These are phyloP conservation scores for Ciconia maguari DNA, from an alignment of 2,113 vertebrate genomes.

Conservation along the genomic window DNA sequence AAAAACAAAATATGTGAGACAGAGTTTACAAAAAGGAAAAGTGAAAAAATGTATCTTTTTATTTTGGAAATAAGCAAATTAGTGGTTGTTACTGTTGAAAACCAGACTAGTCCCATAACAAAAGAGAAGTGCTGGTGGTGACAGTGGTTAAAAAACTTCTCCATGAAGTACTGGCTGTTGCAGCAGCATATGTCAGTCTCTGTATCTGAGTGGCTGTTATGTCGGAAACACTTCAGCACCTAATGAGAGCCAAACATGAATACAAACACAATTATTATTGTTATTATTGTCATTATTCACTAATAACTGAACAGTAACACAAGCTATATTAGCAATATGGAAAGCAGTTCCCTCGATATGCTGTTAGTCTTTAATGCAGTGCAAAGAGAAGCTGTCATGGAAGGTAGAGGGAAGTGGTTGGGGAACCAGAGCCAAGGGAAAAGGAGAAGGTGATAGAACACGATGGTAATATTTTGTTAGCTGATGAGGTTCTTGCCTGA, in stretches of 20 bases:
- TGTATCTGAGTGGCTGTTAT: neutral
- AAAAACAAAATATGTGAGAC: neutral
- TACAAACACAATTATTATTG: neutral
- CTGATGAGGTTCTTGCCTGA: constrained; percentile 22
- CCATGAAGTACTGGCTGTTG: neutral
- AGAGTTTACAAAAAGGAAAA: neutral
- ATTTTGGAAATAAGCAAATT: neutral
- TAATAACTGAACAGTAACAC: constrained; percentile 2
- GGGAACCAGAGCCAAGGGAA: constrained; percentile 16
- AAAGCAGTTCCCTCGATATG: neutral
- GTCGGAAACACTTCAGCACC: neutral
- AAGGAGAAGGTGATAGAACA: constrained; percentile 42
- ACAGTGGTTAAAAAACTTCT: neutral
- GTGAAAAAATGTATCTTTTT: neutral
- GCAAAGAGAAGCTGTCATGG: neutral
- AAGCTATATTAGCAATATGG: neutral
- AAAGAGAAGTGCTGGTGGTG: neutral
- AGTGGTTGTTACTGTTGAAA: neutral
- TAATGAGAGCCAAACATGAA: neutral
- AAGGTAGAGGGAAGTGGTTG: constrained; percentile 39
- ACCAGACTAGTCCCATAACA: neutral
- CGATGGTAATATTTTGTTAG: constrained; percentile 46
- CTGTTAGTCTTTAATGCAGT: neutral
- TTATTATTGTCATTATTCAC: constrained; percentile 2
- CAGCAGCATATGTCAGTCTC: neutral